Base-by-base conservation (phyloP, 2,797 vertebrate species). In the Brachyrhaphis roseni region DNA sequence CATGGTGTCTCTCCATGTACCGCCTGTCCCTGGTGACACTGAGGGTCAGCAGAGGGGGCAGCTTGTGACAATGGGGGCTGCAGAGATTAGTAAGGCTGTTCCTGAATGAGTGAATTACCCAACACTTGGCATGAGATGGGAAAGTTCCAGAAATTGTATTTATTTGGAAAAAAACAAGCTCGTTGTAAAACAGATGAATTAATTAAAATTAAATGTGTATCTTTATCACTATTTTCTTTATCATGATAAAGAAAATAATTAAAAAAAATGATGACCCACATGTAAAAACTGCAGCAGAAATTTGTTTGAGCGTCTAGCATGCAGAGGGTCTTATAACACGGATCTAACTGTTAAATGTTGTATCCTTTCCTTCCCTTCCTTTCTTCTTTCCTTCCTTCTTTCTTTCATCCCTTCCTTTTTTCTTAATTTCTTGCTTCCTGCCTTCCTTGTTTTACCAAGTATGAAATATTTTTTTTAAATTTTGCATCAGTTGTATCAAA, bases 1-100 rank as follows among this genome's bases (percentile, higher is more conserved):
- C 55, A 23, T 79, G 75, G 81, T 43, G 1, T n/a, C 84, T 83
- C 77, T 83, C 51, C 49, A 62, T 74, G 51, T 83, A 49, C 75
- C 84, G 81, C 78, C 85, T 72, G 75, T 82, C 80, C 68, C 62
- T 5, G 78, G 31, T 82, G 80, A 91, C 85, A 84, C 81, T 77
- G 15, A 73, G 78, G 84, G 81, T 89, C 80, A 74, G n/a, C 55
- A 79, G 83, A 88, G 83, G 86, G 87, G 87, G 84, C 77, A 85
- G 86, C 87, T 87, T 90, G 83, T 77, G 80, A 64, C 53, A 66
- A 78, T 79, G 84, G 86, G 82, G 86, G 62, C 76, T 78, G 26
- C 51, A 80, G 16, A 75, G 49, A 88, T 78, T 3, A n/a, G n/a
- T n/a, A 76, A 57, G 75, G 73, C 86, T 84, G 76, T 75, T 82